Conservation (phyloP, 2,113 vertebrate species). For the Phrynosoma platyrhinos region DNA sequence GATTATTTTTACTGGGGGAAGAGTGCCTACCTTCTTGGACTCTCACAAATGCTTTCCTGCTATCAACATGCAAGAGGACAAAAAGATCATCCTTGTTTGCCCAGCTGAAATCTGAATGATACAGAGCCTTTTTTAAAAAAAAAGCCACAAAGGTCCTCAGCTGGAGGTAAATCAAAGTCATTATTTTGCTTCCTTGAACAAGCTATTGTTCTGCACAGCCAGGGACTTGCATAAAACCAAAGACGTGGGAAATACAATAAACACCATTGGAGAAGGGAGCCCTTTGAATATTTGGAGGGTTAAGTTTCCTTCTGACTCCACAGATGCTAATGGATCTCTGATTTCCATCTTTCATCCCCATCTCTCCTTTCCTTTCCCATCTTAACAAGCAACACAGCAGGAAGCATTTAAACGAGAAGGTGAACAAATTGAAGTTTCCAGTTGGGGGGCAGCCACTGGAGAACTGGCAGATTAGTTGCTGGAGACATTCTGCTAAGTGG, state of each 20-base stretch:
- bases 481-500: not conserved
- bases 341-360: not conserved
- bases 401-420: rapidly evolving
- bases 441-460: not conserved
- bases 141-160: slow-evolving; percentile 2
- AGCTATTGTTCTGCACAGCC: rapidly evolving
- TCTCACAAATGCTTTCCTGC: not conserved
- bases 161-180: slow-evolving; percentile 23
- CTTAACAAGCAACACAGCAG: not conserved
- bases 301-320: not conserved
- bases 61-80: not conserved
- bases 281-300: rapidly evolving
- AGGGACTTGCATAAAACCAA: rapidly evolving
- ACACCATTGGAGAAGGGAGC: not conserved
- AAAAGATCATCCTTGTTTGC: not conserved
- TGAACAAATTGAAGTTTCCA: not conserved
- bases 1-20: no score
- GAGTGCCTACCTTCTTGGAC: no score
- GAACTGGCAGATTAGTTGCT: slow-evolving; percentile 3
- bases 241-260: no score
- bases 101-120: not conserved
- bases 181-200: not conserved
- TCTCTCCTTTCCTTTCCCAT: not conserved
- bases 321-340: rapidly evolving
- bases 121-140: no score